These are phyloP conservation scores for Dendropsophus ebraccatus DNA, from an alignment of 2,113 vertebrate species.

Conservation along the genomic window DNA sequence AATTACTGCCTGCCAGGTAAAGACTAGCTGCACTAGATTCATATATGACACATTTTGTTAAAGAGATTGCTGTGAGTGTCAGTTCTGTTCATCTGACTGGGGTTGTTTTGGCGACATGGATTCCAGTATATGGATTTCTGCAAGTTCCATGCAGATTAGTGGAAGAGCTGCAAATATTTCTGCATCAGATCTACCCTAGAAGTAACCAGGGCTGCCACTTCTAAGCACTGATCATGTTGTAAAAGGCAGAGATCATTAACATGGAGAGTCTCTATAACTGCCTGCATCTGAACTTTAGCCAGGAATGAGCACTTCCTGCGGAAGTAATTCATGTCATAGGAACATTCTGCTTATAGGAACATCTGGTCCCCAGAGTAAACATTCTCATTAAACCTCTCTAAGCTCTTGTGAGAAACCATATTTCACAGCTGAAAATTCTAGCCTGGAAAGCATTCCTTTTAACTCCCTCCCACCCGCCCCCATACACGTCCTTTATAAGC, in stretches of 20 bases:
- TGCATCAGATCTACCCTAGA: background rate
- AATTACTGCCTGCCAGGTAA: no score
- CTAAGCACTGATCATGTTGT: background rate
- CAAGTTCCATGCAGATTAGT: no score
- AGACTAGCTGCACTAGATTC: no score
- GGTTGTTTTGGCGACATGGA: no score
- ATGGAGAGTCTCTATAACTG: background rate
- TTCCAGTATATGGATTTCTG: no score
- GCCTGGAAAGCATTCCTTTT: constrained; percentile 61
- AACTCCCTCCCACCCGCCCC: constrained; percentile 18
- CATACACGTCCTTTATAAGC: constrained; percentile 34
- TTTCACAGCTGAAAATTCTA: constrained; percentile 54
- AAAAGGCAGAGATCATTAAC: background rate
- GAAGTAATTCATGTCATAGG: constrained; percentile 26
- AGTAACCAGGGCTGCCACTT: background rate
- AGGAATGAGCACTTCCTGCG: background rate
- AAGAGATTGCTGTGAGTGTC: no score
- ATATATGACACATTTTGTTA: no score
- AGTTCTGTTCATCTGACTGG: no score
- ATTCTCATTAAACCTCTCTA: constrained; percentile 25
- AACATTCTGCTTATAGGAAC: constrained; percentile 38
- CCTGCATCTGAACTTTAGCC: background rate
- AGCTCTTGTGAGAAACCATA: constrained; percentile 37
- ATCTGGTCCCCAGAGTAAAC: constrained; percentile 43
- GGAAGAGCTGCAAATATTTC: no score